Evolutionary conservation across 2,888 invertebrate genomes (phyloP).

Genomic region (Syrphus vitripennis): DNA sequence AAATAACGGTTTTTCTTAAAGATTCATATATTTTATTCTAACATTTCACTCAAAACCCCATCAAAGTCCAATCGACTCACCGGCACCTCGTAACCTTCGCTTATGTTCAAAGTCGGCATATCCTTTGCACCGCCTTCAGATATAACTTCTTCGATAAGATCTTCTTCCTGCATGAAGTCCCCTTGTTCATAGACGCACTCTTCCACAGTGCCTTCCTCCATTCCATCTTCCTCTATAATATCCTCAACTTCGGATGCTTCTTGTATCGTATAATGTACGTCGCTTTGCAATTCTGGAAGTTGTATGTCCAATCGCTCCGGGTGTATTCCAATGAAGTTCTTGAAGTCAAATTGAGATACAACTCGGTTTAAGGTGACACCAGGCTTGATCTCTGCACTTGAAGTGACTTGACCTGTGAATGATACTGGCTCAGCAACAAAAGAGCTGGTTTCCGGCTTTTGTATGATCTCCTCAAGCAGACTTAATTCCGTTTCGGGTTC

Average conservation of each 20-base stretch:
- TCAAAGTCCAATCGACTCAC: constrained; percentile 34
- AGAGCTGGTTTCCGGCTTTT: neutral
- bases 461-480: constrained; percentile 14
- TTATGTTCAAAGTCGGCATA: constrained; percentile 21
- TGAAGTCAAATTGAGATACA: constrained; percentile 21
- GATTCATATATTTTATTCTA: constrained; percentile 11
- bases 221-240: constrained; percentile 20
- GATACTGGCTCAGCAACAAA: neutral
- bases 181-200: constrained; percentile 47
- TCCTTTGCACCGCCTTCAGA: constrained; percentile 33
- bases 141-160: constrained; percentile 58
- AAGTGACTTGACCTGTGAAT: neutral
- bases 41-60: constrained; percentile 49
- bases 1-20: neutral
- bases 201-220: constrained; percentile 29
- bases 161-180: constrained; percentile 38
- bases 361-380: constrained; percentile 7
- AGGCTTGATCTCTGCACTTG: neutral
- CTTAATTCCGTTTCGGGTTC: constrained; percentile 25
- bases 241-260: constrained; percentile 6
- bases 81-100: constrained; percentile 19
- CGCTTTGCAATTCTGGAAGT: neutral
- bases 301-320: neutral
- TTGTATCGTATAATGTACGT: constrained; percentile 32
- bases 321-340: constrained; percentile 16